These are phyloP conservation scores for Argya squamiceps DNA, from an alignment of 2,797 vertebrate species.

Conservation along the genomic window DNA sequence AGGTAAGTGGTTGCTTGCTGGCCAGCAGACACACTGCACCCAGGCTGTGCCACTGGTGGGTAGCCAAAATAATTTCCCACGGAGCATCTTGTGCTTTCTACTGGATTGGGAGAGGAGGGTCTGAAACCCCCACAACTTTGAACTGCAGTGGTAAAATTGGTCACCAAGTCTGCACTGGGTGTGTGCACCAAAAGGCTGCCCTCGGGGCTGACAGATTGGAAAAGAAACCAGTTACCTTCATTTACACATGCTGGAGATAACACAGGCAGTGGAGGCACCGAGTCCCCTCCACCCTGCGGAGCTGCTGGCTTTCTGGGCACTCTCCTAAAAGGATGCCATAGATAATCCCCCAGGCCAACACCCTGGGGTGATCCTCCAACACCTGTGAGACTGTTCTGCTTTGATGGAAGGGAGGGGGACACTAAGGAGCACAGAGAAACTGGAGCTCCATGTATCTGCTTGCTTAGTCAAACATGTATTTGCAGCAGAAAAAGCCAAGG, in stretches of 20 bases:
- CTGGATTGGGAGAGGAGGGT: not conserved
- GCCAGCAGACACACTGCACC: not conserved
- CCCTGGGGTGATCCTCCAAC: not conserved
- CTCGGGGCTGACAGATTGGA: not conserved
- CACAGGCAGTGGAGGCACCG: fast-evolving
- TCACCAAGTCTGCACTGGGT: not conserved
- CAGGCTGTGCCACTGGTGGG: not conserved
- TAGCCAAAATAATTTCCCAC: not conserved
- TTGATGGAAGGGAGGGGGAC: fast-evolving
- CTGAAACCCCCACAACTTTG: not conserved
- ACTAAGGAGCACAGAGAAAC: not conserved
- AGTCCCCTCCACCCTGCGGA: not conserved
- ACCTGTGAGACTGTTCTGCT: not conserved
- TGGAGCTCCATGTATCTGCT: not conserved
- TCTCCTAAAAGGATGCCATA: not conserved
- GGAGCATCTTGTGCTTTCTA: not conserved
- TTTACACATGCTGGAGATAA: not conserved
- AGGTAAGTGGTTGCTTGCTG: not conserved
- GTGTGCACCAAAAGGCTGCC: not conserved
- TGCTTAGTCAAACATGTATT: not conserved
- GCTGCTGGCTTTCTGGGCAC: not conserved
- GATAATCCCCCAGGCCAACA: not conserved
- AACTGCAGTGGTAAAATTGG: not conserved
- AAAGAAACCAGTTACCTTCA: not conserved
- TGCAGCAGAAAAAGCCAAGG: not conserved